These are phyloP conservation scores for Podocnemis expansa DNA, from an alignment of 2,113 vertebrate species.

Conservation along the genomic window DNA sequence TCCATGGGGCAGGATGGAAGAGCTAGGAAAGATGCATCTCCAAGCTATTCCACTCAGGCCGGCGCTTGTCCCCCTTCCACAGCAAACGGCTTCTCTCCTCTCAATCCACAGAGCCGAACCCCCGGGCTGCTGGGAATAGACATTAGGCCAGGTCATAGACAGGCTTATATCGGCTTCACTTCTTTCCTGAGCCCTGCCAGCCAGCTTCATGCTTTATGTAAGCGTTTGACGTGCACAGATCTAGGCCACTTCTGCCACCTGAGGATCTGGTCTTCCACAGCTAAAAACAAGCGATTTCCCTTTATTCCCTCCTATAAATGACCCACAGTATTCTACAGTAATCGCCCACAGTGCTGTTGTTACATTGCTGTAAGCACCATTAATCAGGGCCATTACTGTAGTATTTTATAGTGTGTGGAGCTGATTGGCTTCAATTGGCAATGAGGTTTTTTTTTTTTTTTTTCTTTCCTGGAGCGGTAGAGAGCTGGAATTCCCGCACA, in stretches of 20 bases:
- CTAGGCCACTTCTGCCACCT: neutral
- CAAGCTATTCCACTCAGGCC: neutral
- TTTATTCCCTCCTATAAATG: neutral
- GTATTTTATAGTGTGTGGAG: neutral
- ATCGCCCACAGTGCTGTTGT: neutral
- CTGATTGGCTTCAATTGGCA: neutral
- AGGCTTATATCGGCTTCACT: neutral
- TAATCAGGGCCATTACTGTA: neutral
- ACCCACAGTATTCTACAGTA: neutral
- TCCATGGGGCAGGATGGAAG: neutral
- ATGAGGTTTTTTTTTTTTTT: neutral
- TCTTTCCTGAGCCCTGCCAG: too few species aligned
- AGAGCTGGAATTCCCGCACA: neutral
- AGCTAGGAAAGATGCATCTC: neutral
- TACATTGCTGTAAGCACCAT: neutral
- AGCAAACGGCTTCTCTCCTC: neutral
- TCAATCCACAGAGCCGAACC: neutral
- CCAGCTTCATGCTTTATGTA: neutral
- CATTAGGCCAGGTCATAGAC: rapidly evolving
- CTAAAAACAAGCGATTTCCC: neutral
- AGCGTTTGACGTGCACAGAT: neutral
- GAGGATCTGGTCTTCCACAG: neutral
- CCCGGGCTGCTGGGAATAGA: neutral
- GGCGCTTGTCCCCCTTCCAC: neutral
- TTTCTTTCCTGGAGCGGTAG: neutral